phyloP scores from a whole-genome alignment of 1,140 invertebrate genomes.

The Formica exsecta region DNA sequence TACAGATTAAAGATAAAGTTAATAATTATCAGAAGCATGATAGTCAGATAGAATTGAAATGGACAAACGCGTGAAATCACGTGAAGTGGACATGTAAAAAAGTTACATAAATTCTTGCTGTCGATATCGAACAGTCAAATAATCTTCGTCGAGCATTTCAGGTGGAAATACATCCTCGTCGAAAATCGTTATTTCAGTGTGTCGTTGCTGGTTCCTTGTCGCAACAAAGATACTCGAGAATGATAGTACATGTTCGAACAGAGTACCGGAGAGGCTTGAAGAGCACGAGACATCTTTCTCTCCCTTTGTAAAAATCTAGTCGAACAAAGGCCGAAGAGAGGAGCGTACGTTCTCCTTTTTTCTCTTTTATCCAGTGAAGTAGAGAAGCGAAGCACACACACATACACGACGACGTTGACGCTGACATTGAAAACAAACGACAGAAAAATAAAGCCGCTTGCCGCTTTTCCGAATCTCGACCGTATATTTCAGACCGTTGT shows the following conservation, averaged over 20 bases:
- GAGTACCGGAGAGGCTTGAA: slow-evolving; percentile 2
- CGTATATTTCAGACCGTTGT: slow-evolving; percentile 71
- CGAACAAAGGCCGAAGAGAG: slow-evolving; percentile 36
- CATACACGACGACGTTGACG: slow-evolving; percentile 41
- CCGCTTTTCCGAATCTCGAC: slow-evolving; percentile 67
- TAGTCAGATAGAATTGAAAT: not conserved
- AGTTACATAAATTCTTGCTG: slow-evolving; percentile 25
- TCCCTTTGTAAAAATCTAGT: slow-evolving; percentile 43
- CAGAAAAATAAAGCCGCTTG: slow-evolving; percentile 73
- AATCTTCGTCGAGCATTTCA: slow-evolving; percentile 29
- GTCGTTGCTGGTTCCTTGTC: slow-evolving; percentile 57
- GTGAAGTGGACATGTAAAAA: not conserved
- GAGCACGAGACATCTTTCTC: slow-evolving; percentile 16
- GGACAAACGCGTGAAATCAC: not conserved
- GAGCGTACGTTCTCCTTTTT: not conserved
- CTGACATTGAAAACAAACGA: slow-evolving; percentile 66
- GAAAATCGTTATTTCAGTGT: slow-evolving; percentile 51
- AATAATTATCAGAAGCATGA: not conserved
- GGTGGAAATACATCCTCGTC: slow-evolving; percentile 43
- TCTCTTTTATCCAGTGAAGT: slow-evolving; percentile 32
- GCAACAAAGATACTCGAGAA: slow-evolving; percentile 37
- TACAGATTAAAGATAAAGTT: not conserved
- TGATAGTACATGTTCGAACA: slow-evolving; percentile 55
- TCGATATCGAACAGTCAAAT: slow-evolving; percentile 38
- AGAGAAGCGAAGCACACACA: not conserved